phyloP scores from a whole-genome alignment of 2,888 invertebrate genomes.

The Galerucella calmariensis region DNA sequence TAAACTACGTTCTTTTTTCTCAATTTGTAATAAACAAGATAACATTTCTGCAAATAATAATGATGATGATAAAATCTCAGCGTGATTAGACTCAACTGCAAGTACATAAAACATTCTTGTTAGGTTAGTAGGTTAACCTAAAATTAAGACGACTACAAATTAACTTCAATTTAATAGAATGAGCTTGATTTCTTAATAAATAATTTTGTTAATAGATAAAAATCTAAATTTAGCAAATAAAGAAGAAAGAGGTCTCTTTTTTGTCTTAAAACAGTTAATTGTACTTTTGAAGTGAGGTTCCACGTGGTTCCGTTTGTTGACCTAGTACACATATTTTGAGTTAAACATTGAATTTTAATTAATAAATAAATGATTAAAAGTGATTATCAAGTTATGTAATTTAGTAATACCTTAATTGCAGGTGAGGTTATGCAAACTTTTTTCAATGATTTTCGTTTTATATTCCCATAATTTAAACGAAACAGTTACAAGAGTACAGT shows the following conservation, averaged over 20 bases:
- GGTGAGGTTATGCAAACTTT: slow-evolving; percentile 7
- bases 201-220: not conserved
- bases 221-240: not conserved
- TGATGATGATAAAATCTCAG: not conserved
- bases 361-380: not conserved
- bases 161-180: not conserved
- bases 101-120: not conserved
- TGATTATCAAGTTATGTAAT: slow-evolving; percentile 11
- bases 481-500: not conserved
- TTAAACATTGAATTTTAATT: not conserved
- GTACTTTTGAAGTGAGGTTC: not conserved
- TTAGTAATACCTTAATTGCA: slow-evolving; percentile 19
- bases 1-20: not conserved
- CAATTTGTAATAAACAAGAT: not conserved
- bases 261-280: not conserved
- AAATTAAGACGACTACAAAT: not conserved
- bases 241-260: not conserved
- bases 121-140: slow-evolving; percentile 4
- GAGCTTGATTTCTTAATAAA: too few relatives aligned
- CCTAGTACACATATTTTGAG: slow-evolving; percentile 6
- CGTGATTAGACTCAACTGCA: not conserved
- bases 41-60: not conserved
- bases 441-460: not conserved
- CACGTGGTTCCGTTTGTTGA: slow-evolving; percentile 21
- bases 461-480: not conserved